phyloP scores from a whole-genome alignment of 2,888 invertebrate species.

The Lasioglossum pauxillum region DNA sequence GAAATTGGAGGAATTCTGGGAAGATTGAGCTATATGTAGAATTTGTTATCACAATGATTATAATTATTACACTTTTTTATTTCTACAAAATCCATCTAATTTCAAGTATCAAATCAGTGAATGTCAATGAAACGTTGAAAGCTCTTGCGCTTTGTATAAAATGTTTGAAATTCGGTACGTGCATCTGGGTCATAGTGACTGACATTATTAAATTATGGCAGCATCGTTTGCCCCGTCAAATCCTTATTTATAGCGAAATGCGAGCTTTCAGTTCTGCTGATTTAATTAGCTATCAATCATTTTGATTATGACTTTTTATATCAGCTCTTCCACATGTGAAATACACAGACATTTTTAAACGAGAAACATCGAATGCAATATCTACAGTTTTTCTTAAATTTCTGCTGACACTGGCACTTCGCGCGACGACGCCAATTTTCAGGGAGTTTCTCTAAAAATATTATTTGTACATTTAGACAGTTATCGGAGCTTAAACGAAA shows the following conservation, averaged over 20 bases:
- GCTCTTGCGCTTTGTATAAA: not conserved
- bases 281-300: slow-evolving; percentile 8
- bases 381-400: not conserved
- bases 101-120: not conserved
- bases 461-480: not conserved
- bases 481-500: not conserved
- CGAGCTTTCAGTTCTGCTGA: not conserved
- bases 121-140: not conserved
- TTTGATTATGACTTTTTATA: not conserved
- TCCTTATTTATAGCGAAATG: not conserved
- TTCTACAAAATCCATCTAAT: not conserved
- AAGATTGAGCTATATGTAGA: not conserved
- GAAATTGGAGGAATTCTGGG: not conserved
- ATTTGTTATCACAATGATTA: too few species aligned
- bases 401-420: not conserved
- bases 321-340: not conserved
- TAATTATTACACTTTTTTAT: not conserved
- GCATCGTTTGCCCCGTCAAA: not conserved
- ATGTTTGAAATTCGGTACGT: not conserved
- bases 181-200: not conserved
- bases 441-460: not conserved
- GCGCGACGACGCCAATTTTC: not conserved
- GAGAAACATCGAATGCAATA: not conserved
- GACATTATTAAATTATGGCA: slow-evolving; percentile 3
- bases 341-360: not conserved